phyloP scores from a whole-genome alignment of 2,888 invertebrate species.

The Caenorhabditis sp. region DNA sequence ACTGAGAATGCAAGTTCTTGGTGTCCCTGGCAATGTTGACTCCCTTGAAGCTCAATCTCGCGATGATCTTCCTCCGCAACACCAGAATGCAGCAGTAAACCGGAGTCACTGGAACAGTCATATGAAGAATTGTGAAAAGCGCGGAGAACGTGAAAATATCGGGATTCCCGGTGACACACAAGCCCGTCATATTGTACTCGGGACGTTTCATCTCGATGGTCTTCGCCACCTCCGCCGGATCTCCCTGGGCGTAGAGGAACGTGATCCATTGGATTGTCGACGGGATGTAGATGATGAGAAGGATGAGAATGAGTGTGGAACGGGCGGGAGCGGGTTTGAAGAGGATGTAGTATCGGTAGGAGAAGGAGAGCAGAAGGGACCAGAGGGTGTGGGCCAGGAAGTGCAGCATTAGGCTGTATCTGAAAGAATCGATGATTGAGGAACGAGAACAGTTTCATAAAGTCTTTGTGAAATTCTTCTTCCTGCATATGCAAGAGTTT shows the following conservation, averaged over 20 bases:
- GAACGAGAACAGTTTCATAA: background rate
- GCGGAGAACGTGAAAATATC: constrained; percentile 53
- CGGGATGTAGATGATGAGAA: constrained; percentile 45
- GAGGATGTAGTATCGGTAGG: constrained; percentile 60
- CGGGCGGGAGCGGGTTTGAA: constrained; percentile 39
- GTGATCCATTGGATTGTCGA: constrained; percentile 52
- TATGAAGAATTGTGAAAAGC: constrained; percentile 64
- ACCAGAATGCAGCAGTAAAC: constrained; percentile 61
- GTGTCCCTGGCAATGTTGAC: constrained; percentile 60
- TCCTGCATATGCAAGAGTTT: no score
- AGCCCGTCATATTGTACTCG: constrained; percentile 44
- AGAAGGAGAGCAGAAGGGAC: constrained; percentile 61
- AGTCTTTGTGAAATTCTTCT: no score
- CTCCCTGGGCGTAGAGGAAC: constrained; percentile 53
- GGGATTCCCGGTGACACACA: constrained; percentile 54
- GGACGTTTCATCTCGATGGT: constrained; percentile 34
- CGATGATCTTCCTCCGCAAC: constrained; percentile 51
- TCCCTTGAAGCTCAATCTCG: constrained; percentile 38
- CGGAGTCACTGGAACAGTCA: constrained; percentile 66
- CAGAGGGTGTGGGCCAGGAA: constrained; percentile 58
- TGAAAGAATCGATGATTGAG: constrained; percentile 20
- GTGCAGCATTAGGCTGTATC: constrained; percentile 60
- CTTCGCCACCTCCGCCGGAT: constrained; percentile 22
- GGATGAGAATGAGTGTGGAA: constrained; percentile 12
- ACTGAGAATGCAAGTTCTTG: constrained; percentile 58